A percentile compares a stretch with the other conserved stretches of the same genome.
These are phyloP conservation scores for Phortica okadai DNA, from an alignment of 2,888 invertebrate species.

Conservation along the genomic window DNA sequence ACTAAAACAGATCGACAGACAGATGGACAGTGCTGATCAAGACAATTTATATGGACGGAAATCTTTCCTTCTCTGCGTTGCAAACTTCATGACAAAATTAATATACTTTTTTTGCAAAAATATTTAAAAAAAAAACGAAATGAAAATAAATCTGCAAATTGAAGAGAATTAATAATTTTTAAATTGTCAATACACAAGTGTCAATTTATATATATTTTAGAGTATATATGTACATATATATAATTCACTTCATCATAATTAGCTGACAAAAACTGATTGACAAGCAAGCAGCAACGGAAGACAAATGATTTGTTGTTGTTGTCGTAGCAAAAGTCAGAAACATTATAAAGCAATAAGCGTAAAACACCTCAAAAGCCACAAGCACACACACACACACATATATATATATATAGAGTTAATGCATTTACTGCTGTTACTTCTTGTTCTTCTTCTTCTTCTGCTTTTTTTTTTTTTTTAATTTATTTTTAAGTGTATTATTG, in stretches of 20 bases:
- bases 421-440: not conserved
- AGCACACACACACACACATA: slow-evolving; percentile 35
- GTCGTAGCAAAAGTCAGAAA: not conserved
- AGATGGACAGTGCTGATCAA: too few relatives aligned
- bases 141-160: not conserved
- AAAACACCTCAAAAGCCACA: slow-evolving; percentile 55
- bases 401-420: too few relatives aligned
- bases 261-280: not conserved
- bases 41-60: too few relatives aligned
- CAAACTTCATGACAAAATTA: too few relatives aligned
- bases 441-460: not conserved
- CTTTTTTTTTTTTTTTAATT: not conserved
- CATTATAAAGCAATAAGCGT: slow-evolving; percentile 69
- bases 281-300: slow-evolving; percentile 34
- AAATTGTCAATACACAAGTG: not conserved
- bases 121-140: not conserved
- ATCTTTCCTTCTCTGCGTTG: too few relatives aligned
- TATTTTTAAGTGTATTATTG: slow-evolving; percentile 10
- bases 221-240: not conserved
- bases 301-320: not conserved
- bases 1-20: too few relatives aligned
- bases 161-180: too few relatives aligned
- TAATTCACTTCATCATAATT: slow-evolving; percentile 8
- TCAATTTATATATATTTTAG: not conserved
- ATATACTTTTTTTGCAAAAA: not conserved